Evolutionary conservation across 2,888 invertebrate species (phyloP).

Genomic region (Acanthopleura granulata): DNA sequence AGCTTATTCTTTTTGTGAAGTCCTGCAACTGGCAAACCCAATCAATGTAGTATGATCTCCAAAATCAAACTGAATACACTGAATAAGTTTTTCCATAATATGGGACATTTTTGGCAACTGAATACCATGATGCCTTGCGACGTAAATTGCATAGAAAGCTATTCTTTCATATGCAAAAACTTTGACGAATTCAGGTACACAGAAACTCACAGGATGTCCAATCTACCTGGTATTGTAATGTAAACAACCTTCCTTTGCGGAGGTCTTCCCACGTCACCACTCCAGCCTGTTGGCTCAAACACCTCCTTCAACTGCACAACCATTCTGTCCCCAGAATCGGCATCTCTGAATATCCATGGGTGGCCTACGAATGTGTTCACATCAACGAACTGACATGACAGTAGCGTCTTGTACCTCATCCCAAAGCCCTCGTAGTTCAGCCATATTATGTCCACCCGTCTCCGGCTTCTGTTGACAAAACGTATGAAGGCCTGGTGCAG

Average conservation of each 20-base stretch:
- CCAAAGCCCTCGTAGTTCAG: constrained; percentile 80
- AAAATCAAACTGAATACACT: no score
- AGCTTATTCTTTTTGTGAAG: no score
- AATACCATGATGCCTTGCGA: no score
- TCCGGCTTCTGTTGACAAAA: constrained; percentile 76
- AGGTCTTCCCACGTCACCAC: constrained; percentile 33
- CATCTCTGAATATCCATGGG: constrained; percentile 87
- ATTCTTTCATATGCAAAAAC: no score
- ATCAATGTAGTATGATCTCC: no score
- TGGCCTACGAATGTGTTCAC: constrained; percentile 85
- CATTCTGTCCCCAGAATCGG: constrained; percentile 78
- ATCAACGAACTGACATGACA: constrained; percentile 74
- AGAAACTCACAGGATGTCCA: no score
- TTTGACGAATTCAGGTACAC: no score
- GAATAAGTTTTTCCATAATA: no score
- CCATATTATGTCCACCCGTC: constrained; percentile 80
- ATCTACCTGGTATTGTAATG: constrained; percentile 55
- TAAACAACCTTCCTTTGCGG: constrained; percentile 47
- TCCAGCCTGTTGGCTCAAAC: constrained; percentile 42
- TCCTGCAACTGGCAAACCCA: no score
- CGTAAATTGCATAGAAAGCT: no score
- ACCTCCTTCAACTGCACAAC: constrained; percentile 71
- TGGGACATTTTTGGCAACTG: no score
- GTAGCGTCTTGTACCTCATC: constrained; percentile 76
- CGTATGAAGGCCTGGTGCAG: constrained; percentile 72